phyloP scores from a whole-genome alignment of 1,140 invertebrate genomes.

The Bombus picipes region DNA sequence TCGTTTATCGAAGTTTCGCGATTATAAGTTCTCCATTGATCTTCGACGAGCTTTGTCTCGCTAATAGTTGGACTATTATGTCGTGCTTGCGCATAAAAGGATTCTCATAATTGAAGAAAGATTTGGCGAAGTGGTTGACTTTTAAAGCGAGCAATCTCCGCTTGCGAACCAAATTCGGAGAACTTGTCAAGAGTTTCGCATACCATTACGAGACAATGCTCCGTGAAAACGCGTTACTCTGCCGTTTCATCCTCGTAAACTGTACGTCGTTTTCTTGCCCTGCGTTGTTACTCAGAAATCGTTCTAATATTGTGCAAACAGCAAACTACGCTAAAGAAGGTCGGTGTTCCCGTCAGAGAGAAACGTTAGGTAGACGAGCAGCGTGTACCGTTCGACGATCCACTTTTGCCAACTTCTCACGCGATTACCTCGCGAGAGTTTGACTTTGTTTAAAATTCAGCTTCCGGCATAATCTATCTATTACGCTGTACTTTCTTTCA shows the following conservation, averaged over 20 bases:
- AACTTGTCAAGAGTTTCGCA: conserved; percentile 15
- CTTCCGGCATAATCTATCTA: conserved; percentile 11
- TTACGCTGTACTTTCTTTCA: conserved; percentile 10
- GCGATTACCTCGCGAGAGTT: neutral
- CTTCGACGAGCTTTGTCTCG: neutral
- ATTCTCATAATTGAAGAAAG: neutral
- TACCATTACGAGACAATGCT: conserved; percentile 29
- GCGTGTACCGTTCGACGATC: neutral
- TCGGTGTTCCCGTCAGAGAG: neutral
- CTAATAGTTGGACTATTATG: neutral
- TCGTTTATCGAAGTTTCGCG: neutral
- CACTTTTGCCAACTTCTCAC: neutral
- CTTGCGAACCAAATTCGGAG: conserved; percentile 7
- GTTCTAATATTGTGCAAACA: conserved; percentile 25
- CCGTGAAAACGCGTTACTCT: neutral
- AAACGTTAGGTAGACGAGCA: neutral
- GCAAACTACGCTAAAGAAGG: neutral
- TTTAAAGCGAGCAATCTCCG: neutral
- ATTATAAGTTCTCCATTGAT: conserved; percentile 1
- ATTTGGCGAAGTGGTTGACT: conserved; percentile 6
- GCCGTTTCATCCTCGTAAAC: neutral
- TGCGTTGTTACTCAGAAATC: neutral
- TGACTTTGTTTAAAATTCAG: conserved; percentile 44
- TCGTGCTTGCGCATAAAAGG: neutral
- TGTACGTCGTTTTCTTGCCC: neutral